Percentiles rank a stretch among this genome's conserved stretches.
These are phyloP conservation scores for Actenoides hombroni DNA, from an alignment of 2,113 vertebrate species.

Conservation along the genomic window DNA sequence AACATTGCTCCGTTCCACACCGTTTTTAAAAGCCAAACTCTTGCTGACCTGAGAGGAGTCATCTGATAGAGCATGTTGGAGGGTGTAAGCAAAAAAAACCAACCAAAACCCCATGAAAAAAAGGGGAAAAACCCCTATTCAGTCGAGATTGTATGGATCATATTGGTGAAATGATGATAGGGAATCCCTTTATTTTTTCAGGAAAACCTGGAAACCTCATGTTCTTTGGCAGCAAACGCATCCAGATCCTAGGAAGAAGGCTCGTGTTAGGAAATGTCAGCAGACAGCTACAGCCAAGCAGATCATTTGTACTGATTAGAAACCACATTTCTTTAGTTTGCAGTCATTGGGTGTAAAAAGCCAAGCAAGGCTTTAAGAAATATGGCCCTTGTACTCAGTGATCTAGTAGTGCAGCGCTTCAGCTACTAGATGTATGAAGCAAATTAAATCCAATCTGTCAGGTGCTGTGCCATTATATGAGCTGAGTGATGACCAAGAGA, in stretches of 20 bases:
- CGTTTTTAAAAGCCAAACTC: not conserved
- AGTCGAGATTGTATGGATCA: not conserved
- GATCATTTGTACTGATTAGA: not conserved
- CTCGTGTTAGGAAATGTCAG: not conserved
- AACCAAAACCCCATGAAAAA: too few relatives aligned
- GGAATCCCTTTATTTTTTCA: not conserved
- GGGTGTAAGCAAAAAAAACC: not conserved
- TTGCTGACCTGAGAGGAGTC: not conserved
- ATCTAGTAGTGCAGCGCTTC: not conserved
- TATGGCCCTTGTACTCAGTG: not conserved
- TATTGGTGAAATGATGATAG: not conserved
- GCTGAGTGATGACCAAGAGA: not conserved
- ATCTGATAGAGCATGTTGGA: not conserved
- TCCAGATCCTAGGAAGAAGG: not conserved
- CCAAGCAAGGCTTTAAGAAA: not conserved
- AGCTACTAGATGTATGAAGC: not conserved
- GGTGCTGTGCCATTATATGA: not conserved
- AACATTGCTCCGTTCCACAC: not conserved
- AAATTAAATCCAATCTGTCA: not conserved
- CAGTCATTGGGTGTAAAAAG: not conserved
- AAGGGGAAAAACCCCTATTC: rapidly evolving
- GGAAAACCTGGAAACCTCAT: not conserved
- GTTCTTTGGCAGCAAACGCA: not conserved
- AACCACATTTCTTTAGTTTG: not conserved
- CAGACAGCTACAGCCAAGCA: not conserved